Percentiles rank a stretch among this genome's conserved stretches.
Evolutionary conservation across 2,113 vertebrate genomes (phyloP).

Genomic region (Eurystomus gularis): DNA sequence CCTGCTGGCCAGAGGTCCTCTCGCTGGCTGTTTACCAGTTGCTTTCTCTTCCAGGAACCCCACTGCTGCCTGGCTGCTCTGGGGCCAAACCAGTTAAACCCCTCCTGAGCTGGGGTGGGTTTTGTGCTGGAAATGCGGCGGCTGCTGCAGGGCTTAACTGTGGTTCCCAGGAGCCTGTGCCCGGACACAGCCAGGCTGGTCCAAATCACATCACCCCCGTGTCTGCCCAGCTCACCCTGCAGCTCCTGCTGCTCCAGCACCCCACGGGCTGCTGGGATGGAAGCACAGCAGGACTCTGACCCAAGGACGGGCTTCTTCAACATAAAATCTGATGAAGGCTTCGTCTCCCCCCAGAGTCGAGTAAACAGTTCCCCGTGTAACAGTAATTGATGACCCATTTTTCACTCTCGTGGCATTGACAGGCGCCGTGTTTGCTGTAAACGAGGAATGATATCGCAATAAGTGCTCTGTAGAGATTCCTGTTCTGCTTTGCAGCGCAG

Average conservation of each 20-base stretch:
- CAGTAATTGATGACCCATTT: slow-evolving; percentile 1
- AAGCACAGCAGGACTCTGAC: neutral
- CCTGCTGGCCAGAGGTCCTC: too few relatives aligned
- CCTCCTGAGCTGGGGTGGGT: neutral
- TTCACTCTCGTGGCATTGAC: neutral
- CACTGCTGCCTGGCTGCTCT: neutral
- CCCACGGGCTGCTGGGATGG: neutral
- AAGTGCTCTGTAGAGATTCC: neutral
- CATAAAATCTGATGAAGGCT: neutral
- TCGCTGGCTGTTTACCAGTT: fast-evolving
- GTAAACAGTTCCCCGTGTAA: neutral
- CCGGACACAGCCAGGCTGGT: neutral
- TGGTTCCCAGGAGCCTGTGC: neutral
- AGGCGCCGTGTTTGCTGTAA: neutral
- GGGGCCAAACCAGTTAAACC: neutral
- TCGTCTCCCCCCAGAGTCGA: neutral
- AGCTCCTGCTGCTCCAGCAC: neutral
- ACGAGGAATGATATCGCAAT: neutral
- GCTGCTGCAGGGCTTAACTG: neutral
- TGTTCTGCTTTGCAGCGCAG: neutral
- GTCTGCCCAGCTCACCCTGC: neutral
- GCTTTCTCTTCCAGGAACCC: neutral
- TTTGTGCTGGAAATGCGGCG: neutral
- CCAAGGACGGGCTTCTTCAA: neutral
- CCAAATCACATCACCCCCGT: fast-evolving